Base-by-base conservation (phyloP, 2,113 vertebrate species). In the Cisticola juncidis region DNA sequence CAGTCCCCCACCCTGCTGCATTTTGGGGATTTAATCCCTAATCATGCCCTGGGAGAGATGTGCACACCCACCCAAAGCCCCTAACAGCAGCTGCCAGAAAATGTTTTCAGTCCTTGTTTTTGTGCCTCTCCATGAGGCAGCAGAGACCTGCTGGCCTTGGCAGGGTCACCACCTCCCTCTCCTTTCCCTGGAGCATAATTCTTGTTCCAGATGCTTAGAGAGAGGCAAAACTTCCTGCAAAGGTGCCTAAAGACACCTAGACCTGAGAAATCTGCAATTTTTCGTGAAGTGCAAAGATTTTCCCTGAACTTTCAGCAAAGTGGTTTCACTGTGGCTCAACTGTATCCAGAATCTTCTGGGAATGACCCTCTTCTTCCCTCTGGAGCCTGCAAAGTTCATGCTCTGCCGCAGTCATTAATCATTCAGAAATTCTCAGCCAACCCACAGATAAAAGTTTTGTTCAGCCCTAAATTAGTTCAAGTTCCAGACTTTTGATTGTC, bases 21-120 rank as follows among this genome's bases (percentile, higher is more conserved):
- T 42, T 22, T 4, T 33, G 47, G 9, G 47, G 69, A 11, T 23
- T 81, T 45, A 28, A 70, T 33, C 28, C 22, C 64, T 12, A 31
- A 65, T 48, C 42, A 29, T 48, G 50, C 31, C n/a, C 28, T 20
- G 24, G 64, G 11, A 57, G 22, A 19, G 23, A 17, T 25, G 17
- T 19, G 44, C 29, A 5, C 0, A 5, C 11, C 8, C 58, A 53
- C 4, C n/a, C 8, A 2, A 73, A 66, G 3, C n/a, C n/a, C 24
- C 0, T 3, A 31, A 22, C 4, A 71, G 42, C 33, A 47, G 40
- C 60, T 33, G n/a, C 38, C 81, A 56, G 29, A 42, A 47, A 22
- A 33, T 1, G 5, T 44, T 69, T 24, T 19, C 7, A 23, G 19
- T 47, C 26, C 38, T 26, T 0, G 0, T 4, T 13, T 29, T n/a